Evolutionary conservation across 2,113 vertebrate genomes (phyloP).

Genomic region (Syngnathus scovelli): DNA sequence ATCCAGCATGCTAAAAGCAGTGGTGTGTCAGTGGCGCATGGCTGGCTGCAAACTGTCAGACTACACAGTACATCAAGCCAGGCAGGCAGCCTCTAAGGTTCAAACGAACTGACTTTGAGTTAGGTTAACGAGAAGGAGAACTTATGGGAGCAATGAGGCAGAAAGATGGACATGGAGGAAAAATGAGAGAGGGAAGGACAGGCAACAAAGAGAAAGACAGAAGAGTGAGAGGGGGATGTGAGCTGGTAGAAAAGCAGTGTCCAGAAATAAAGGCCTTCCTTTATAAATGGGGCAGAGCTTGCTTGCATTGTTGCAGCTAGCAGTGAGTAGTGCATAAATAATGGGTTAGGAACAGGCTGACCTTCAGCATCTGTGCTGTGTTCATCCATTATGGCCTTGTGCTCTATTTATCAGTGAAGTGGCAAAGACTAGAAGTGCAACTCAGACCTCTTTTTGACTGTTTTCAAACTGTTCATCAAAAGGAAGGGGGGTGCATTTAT

Average conservation of each 20-base stretch:
- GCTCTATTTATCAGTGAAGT: slow-evolving; percentile 59
- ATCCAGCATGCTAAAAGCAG: slow-evolving; percentile 55
- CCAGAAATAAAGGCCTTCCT: slow-evolving; percentile 46
- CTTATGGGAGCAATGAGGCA: slow-evolving; percentile 67
- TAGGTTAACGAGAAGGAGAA: slow-evolving; percentile 63
- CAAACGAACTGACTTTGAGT: slow-evolving; percentile 60
- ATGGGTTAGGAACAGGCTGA: slow-evolving; percentile 51
- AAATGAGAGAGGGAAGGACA: slow-evolving; percentile 14
- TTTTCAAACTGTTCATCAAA: slow-evolving; percentile 6
- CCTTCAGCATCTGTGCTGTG: slow-evolving; percentile 48
- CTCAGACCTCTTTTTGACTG: slow-evolving; percentile 27
- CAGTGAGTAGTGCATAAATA: slow-evolving; percentile 50
- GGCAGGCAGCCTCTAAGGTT: slow-evolving; percentile 54
- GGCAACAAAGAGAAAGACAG: slow-evolving; percentile 25
- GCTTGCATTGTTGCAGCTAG: slow-evolving; percentile 55
- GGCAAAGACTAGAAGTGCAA: slow-evolving; percentile 32
- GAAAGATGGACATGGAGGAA: slow-evolving; percentile 60
- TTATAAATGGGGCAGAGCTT: slow-evolving; percentile 50
- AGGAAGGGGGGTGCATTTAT: not conserved
- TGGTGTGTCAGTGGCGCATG: slow-evolving; percentile 45
- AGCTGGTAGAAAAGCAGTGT: slow-evolving; percentile 38
- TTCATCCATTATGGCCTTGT: slow-evolving; percentile 58
- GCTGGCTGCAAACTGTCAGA: slow-evolving; percentile 54
- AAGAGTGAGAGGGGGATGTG: slow-evolving; percentile 12
- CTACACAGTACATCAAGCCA: slow-evolving; percentile 53